Evolutionary conservation across 1,140 invertebrate species (phyloP), one percentile per base, ranked within the genome.

Genomic region (Panulirus ornatus): DNA sequence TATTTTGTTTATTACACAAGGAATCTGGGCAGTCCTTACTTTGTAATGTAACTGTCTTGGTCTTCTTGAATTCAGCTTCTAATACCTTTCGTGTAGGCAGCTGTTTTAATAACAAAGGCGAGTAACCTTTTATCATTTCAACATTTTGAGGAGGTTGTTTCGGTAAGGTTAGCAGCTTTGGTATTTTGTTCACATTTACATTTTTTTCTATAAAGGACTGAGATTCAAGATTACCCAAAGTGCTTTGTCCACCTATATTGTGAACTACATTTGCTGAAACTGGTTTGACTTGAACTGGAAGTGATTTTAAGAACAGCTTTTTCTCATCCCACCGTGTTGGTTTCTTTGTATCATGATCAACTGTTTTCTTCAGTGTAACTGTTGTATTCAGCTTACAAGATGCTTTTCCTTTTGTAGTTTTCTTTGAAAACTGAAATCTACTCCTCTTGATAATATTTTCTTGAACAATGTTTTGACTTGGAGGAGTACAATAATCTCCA

Each of bases 111-210:
- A 30, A 19, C 16, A 86, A 42, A 58, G 84, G 51, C 30, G 44
- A 36, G 19, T 58, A 38, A 6, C 40, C 19, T 63, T 76, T 54
- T n/a, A 9, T 8, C 58, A 11, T n/a, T 27, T 42, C 42, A 6
- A 47, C 19, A 36, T 27, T 16, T n/a, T 22, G 8, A 16, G 42
- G 30, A 34, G 51, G 30, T 19, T 76, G 71, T 34, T 86, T 75
- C 19, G 71, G 71, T 51, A 86, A 58, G 54, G 36, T 58, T 76
- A 86, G 40, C 0, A 86, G 47, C 36, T 78, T 86, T 30, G 78
- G 22, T 47, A 16, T 51, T 44, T 36, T 76, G 19, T 58, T 54
- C 1, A 16, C 27, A 6, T 38, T 58, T n/a, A 1, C 40, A 54
- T 63, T 75, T 58, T 40, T 63, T 58, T 73, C 47, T 22, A 63